A percentile compares a stretch with the other conserved stretches of the same genome.
Evolutionary conservation across 1,140 invertebrate species (phyloP).

Genomic region (Leptoteleia sp.): DNA sequence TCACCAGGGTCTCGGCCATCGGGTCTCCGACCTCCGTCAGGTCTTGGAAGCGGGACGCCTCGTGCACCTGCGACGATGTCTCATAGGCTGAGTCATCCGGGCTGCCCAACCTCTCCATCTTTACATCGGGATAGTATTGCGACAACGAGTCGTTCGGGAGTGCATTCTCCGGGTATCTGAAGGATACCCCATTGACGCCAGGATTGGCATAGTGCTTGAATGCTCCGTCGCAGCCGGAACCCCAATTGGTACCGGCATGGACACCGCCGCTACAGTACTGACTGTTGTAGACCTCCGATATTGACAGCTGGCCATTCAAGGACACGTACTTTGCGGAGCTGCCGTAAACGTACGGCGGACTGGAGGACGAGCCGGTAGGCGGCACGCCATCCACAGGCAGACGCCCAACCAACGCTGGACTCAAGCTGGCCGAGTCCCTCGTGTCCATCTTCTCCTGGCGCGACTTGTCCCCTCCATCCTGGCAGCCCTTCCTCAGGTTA

Average conservation of each 20-base stretch:
- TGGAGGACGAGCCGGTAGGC: constrained; percentile 24
- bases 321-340: constrained; percentile 5
- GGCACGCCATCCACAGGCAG: constrained; percentile 79
- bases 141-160: background rate
- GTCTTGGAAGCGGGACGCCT: constrained; percentile 6
- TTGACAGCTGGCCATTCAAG: constrained; percentile 7
- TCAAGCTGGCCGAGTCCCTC: constrained; percentile 78
- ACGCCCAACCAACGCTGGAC: constrained; percentile 76
- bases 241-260: constrained; percentile 8
- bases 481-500: constrained; percentile 85
- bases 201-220: constrained; percentile 3
- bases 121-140: background rate
- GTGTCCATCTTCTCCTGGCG: constrained; percentile 48
- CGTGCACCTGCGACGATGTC: background rate
- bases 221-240: background rate
- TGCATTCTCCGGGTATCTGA: background rate
- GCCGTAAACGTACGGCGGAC: constrained; percentile 18
- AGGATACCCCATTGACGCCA: constrained; percentile 3
- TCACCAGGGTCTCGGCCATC: constrained; percentile 3
- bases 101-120: constrained; percentile 16
- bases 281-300: constrained; percentile 35
- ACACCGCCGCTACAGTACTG: constrained; percentile 40
- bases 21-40: background rate
- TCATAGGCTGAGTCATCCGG: constrained; percentile 9
- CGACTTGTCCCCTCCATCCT: constrained; percentile 74